Evolutionary conservation across 92 coral and sea anemone species (phyloP).

Genomic region (Epizoanthus illoricatus): DNA sequence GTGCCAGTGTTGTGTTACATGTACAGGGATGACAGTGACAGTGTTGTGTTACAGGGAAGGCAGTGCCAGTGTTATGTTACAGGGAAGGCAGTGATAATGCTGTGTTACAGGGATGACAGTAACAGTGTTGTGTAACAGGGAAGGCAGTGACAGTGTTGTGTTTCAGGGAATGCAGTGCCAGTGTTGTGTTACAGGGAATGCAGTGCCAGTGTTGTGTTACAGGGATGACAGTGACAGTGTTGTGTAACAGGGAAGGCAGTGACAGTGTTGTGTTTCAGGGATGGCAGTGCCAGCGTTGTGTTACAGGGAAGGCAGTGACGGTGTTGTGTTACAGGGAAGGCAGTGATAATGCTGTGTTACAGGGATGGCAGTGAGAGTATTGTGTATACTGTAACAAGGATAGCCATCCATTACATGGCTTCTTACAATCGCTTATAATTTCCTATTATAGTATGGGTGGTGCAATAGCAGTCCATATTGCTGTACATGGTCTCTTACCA

Average conservation of each 20-base stretch:
- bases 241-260: neutral
- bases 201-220: too few relatives aligned
- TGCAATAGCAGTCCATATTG: conserved; percentile 91
- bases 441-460: conserved; percentile 91
- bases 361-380: neutral
- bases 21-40: too few relatives aligned
- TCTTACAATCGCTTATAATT: neutral
- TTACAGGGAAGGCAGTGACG: neutral
- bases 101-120: too few relatives aligned
- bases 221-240: too few relatives aligned
- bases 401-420: neutral
- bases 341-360: neutral
- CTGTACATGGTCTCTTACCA: conserved; percentile 64
- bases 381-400: neutral
- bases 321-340: neutral
- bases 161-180: neutral
- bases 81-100: neutral
- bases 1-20: too few relatives aligned
- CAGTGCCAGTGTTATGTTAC: too few relatives aligned
- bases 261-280: neutral
- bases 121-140: too few relatives aligned
- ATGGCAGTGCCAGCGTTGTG: neutral
- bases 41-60: neutral
- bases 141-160: too few relatives aligned
- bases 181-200: neutral